Percentiles rank a stretch among this genome's conserved stretches.
phyloP scores from a whole-genome alignment of 1,140 invertebrate species.

The Lepidurus apus region DNA sequence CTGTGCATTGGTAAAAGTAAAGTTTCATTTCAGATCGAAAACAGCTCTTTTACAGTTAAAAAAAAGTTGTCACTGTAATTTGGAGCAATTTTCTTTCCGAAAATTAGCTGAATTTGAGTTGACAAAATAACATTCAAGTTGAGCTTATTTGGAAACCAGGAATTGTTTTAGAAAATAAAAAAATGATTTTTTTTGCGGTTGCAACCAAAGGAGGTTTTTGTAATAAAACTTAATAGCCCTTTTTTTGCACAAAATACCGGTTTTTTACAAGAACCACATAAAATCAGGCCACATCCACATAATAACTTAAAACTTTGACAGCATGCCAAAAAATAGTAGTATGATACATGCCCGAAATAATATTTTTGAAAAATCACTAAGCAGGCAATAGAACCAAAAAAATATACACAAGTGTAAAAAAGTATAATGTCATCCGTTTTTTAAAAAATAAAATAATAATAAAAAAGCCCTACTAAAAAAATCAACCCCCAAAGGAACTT shows the following conservation, averaged over 20 bases:
- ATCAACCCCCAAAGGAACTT: background rate
- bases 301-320: slow-evolving; percentile 6
- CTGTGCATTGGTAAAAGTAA: too few relatives aligned
- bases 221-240: slow-evolving; percentile 19
- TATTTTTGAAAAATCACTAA: background rate
- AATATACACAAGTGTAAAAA: background rate
- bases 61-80: too few relatives aligned
- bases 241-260: background rate
- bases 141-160: too few relatives aligned
- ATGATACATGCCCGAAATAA: slow-evolving; percentile 19
- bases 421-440: background rate
- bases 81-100: too few relatives aligned
- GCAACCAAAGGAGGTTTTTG: background rate
- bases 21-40: too few relatives aligned
- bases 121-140: too few relatives aligned
- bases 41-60: too few relatives aligned
- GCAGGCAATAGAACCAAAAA: background rate
- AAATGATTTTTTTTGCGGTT: background rate
- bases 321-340: background rate
- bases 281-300: slow-evolving; percentile 12
- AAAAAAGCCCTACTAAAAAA: slow-evolving; percentile 21
- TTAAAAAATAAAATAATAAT: background rate
- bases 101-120: too few relatives aligned
- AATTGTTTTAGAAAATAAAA: background rate
- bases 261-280: slow-evolving; percentile 15